Evolutionary conservation across 2,113 vertebrate genomes (phyloP).

Genomic region (Struthio camelus): DNA sequence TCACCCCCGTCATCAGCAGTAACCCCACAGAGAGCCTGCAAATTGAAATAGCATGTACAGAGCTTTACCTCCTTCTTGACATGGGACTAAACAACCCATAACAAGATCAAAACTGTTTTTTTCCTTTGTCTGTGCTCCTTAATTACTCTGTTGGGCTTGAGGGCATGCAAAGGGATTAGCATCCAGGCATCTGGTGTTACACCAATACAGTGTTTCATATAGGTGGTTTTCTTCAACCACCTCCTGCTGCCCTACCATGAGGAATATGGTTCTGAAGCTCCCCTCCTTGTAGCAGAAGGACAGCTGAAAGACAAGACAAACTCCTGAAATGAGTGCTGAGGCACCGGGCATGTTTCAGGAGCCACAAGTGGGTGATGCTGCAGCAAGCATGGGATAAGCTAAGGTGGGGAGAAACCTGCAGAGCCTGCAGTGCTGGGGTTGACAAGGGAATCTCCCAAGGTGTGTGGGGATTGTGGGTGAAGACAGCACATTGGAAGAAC

Average conservation of each 20-base stretch:
- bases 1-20: slow-evolving; percentile 10
- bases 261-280: not conserved
- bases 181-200: not conserved
- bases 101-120: not conserved
- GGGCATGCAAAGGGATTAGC: not conserved
- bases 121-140: not conserved
- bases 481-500: not conserved
- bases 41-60: not conserved
- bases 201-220: not conserved
- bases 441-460: accelerated
- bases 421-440: not conserved
- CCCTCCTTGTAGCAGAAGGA: not conserved
- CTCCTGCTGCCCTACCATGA: not conserved
- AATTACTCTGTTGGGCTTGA: not conserved
- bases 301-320: not conserved
- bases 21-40: not conserved
- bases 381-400: not conserved
- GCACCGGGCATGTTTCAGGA: not conserved
- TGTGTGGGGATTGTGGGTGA: not conserved
- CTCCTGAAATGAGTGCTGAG: not conserved
- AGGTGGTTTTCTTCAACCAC: not conserved
- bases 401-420: not conserved
- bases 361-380: not conserved
- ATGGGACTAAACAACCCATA: not conserved
- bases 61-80: not conserved